These are phyloP conservation scores for Acleris laterana DNA, from an alignment of 2,888 invertebrate species.

Conservation along the genomic window DNA sequence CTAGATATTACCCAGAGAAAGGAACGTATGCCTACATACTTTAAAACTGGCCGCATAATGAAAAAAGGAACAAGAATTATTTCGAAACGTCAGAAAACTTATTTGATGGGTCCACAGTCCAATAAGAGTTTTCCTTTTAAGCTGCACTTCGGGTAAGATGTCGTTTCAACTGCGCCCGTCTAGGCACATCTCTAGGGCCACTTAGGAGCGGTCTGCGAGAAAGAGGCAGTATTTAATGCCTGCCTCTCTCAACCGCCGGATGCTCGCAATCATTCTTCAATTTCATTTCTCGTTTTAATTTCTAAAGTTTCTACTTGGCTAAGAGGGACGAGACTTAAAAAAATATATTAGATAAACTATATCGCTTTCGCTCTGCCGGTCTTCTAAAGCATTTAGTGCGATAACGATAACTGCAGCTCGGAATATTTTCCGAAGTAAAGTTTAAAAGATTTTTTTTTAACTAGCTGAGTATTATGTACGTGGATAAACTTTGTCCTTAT, in stretches of 20 bases:
- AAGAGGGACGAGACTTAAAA: too few species aligned
- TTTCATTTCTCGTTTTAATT: slow-evolving; percentile 35
- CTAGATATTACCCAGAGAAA: too few species aligned
- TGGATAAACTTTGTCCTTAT: too few species aligned
- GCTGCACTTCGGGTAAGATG: slow-evolving; percentile 6
- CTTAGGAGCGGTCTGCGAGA: slow-evolving; percentile 27
- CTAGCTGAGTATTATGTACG: too few species aligned
- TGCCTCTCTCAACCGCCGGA: slow-evolving; percentile 13
- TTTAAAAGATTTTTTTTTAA: too few species aligned
- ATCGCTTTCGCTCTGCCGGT: too few species aligned
- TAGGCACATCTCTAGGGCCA: slow-evolving; percentile 28
- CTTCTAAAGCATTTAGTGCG: too few species aligned
- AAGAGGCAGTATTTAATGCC: slow-evolving; percentile 34
- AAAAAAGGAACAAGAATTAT: background rate
- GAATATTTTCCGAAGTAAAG: too few species aligned
- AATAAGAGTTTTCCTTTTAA: slow-evolving; percentile 19
- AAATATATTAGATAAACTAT: too few species aligned
- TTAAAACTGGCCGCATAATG: too few species aligned
- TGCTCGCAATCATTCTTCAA: slow-evolving; percentile 33
- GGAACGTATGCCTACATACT: too few species aligned
- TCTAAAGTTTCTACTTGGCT: slow-evolving; percentile 15
- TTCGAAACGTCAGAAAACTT: background rate
- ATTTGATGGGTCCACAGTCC: background rate
- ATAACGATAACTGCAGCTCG: too few species aligned
- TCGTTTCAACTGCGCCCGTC: slow-evolving; percentile 19